Evolutionary conservation across 2,888 invertebrate genomes (phyloP), one percentile per base, ranked within the genome.

Genomic region (Iphiclides podalirius): DNA sequence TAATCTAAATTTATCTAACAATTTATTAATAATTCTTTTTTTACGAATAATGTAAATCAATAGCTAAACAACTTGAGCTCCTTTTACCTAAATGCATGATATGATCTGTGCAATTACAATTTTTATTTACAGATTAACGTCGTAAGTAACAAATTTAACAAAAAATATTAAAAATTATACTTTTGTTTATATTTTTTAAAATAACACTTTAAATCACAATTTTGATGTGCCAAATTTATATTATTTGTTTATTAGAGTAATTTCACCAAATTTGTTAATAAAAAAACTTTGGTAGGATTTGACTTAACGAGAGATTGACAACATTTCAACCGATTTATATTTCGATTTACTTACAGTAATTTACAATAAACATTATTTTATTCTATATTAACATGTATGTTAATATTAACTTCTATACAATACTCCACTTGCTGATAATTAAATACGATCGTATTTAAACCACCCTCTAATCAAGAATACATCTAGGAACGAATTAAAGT

Each of bases 31-130:
- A 49, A 38, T 33, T 43, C 42, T 34, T 34, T 39, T 34, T 20
- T 13, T 34, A 46, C 38, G 34, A 33, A 39, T 26, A 36, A 17
- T 31, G 17, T 34, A 48, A 31, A 37, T n/a, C 33, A 48, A 43
- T 23, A 48, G 37, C 43, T 38, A 46, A 42, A 48, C 47, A 48
- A 20, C 46, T 54, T 54, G 54, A 54, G 54, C 54, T 54, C 37
- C 17, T 26, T 14, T 43, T 46, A 54, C 17, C 48, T 52, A 52
- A 51, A 42, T 31, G 46, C 42, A 47, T 55, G 55, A 55, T 55
- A 55, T 55, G 54, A 49, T 37, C 37, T 20, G 40, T 44, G 42
- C 40, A 36, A 34, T 43, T 49, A 17, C 2, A 48, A 33, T 43
- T 52, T 45, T 43, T 50, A 50, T 50, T 35, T 53, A 50, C 50